These are phyloP conservation scores for Poecilia gillii DNA, from an alignment of 2,797 vertebrate genomes.

Conservation along the genomic window DNA sequence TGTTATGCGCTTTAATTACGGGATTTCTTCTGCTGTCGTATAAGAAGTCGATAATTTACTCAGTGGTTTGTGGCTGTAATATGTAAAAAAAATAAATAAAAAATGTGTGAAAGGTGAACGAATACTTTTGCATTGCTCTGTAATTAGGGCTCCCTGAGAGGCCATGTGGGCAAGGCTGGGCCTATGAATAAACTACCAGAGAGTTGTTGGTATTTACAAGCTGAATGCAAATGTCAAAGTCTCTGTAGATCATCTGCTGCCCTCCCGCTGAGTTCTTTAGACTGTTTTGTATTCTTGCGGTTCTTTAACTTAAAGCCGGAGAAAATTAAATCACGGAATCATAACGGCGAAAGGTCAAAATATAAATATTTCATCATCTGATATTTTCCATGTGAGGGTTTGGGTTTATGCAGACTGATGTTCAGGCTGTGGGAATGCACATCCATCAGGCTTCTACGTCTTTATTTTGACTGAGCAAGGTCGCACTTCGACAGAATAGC, in stretches of 20 bases:
- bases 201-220: conserved; percentile 79
- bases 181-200: conserved; percentile 67
- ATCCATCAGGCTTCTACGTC: conserved; percentile 46
- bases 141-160: conserved; percentile 49
- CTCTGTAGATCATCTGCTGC: conserved; percentile 65
- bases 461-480: conserved; percentile 33
- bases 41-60: background rate
- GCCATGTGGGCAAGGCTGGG: conserved; percentile 33
- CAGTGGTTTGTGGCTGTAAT: background rate
- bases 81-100: background rate
- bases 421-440: conserved; percentile 37
- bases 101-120: background rate
- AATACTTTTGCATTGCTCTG: background rate
- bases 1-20: background rate
- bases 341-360: conserved; percentile 78
- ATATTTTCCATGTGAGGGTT: conserved; percentile 72
- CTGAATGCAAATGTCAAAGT: conserved; percentile 73
- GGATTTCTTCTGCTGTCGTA: background rate
- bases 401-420: conserved; percentile 61
- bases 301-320: conserved; percentile 74
- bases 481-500: conserved; percentile 32
- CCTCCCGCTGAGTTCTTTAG: conserved; percentile 32
- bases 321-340: conserved; percentile 80
- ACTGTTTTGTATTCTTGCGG: conserved; percentile 75
- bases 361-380: conserved; percentile 84